Evolutionary conservation across 1,140 invertebrate species (phyloP).

Genomic region (Sycobia sp.): DNA sequence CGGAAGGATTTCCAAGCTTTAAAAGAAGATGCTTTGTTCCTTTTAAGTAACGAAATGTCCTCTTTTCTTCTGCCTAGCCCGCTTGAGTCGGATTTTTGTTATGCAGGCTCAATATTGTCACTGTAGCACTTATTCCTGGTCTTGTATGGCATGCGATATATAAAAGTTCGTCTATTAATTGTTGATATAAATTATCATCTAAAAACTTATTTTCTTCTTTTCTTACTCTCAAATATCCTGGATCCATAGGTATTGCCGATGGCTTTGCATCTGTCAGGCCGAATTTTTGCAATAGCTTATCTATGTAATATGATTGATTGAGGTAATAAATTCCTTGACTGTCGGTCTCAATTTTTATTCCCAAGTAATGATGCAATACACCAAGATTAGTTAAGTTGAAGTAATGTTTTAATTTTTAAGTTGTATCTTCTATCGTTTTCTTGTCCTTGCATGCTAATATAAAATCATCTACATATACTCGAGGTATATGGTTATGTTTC

Average conservation of each 20-base stretch:
- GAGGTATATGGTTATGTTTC: not conserved
- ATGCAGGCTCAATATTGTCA: slow-evolving; percentile 42
- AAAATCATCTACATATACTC: too few species aligned
- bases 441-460: slow-evolving; percentile 1
- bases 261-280: slow-evolving; percentile 43
- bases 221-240: not conserved
- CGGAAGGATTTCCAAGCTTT: slow-evolving; percentile 1
- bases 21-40: slow-evolving; percentile 30
- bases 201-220: not conserved
- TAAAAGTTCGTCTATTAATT: slow-evolving; percentile 3
- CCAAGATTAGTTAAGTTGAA: slow-evolving; percentile 12
- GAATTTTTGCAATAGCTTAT: slow-evolving; percentile 36
- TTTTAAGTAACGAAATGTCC: slow-evolving; percentile 37
- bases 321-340: slow-evolving; percentile 2
- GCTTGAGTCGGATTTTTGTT: slow-evolving; percentile 29
- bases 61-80: too few species aligned
- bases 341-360: slow-evolving; percentile 31
- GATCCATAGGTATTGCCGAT: slow-evolving; percentile 10
- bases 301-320: not conserved
- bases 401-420: not conserved
- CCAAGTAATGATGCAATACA: slow-evolving; percentile 1
- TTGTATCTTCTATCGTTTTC: not conserved
- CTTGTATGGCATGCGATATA: too few species aligned
- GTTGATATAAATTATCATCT: too few species aligned
- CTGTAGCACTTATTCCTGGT: slow-evolving; percentile 33